phyloP scores from a whole-genome alignment of 2,113 vertebrate species.

The Alexandromys fortis region DNA sequence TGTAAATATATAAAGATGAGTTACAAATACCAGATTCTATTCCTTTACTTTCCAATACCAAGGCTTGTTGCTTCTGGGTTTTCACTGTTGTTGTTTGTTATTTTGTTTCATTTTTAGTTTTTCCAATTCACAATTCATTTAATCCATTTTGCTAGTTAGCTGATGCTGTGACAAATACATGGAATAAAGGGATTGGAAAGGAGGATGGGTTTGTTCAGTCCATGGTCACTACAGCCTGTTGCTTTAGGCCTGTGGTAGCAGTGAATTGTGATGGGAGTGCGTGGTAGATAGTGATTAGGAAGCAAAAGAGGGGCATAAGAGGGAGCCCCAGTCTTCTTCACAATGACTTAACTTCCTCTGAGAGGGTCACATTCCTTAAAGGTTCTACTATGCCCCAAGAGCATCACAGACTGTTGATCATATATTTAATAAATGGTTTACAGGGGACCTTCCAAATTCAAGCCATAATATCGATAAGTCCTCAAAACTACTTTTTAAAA shows the following conservation, averaged over 20 bases:
- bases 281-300: not conserved
- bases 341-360: not conserved
- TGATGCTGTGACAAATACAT: not conserved
- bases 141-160: not conserved
- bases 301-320: not conserved
- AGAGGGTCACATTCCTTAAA: not conserved
- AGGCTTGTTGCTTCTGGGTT: not conserved
- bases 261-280: not conserved
- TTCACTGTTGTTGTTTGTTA: not conserved
- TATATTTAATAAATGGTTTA: not conserved
- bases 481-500: not conserved
- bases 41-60: not conserved
- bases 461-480: not conserved
- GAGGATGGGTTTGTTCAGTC: not conserved
- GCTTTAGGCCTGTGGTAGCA: not conserved
- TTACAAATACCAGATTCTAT: not conserved
- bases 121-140: slow-evolving; percentile 25
- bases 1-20: not conserved
- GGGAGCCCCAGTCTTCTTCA: not conserved
- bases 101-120: not conserved
- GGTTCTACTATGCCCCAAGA: not conserved
- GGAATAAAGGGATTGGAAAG: not conserved
- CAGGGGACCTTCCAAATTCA: not conserved
- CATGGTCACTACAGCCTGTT: not conserved
- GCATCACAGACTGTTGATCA: not conserved